Evolutionary conservation across 2,888 invertebrate genomes (phyloP).

Genomic region (Dryobotodes eremita): DNA sequence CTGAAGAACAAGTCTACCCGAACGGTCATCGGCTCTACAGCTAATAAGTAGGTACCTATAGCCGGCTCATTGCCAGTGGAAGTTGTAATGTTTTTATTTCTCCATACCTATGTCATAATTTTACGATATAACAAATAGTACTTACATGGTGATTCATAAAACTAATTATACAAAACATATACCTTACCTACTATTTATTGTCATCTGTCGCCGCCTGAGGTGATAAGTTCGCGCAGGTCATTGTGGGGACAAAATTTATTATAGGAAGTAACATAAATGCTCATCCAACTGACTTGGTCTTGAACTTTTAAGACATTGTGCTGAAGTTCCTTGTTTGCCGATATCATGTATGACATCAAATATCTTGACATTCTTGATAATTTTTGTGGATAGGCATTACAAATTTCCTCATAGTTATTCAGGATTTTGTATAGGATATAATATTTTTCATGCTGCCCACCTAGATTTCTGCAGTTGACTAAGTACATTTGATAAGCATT

Average conservation of each 20-base stretch:
- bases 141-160: neutral
- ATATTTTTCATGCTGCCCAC: neutral
- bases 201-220: neutral
- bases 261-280: slow-evolving; percentile 26
- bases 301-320: slow-evolving; percentile 47
- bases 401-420: neutral
- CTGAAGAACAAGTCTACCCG: neutral
- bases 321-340: slow-evolving; percentile 35
- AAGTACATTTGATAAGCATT: neutral
- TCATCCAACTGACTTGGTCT: slow-evolving; percentile 33
- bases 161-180: neutral
- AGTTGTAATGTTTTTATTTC: neutral
- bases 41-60: neutral
- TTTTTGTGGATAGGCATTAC: neutral
- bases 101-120: too few relatives aligned
- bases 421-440: neutral
- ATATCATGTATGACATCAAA: slow-evolving; percentile 12
- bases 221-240: slow-evolving; percentile 1
- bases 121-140: neutral
- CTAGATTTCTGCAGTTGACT: neutral
- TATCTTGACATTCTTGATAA: neutral
- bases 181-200: neutral
- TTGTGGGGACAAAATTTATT: slow-evolving; percentile 14
- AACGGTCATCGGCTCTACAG: neutral
- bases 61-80: neutral